Evolutionary conservation across 2,888 invertebrate genomes (phyloP), one percentile per base, ranked within the genome.

Genomic region (Coenonympha glycerion): DNA sequence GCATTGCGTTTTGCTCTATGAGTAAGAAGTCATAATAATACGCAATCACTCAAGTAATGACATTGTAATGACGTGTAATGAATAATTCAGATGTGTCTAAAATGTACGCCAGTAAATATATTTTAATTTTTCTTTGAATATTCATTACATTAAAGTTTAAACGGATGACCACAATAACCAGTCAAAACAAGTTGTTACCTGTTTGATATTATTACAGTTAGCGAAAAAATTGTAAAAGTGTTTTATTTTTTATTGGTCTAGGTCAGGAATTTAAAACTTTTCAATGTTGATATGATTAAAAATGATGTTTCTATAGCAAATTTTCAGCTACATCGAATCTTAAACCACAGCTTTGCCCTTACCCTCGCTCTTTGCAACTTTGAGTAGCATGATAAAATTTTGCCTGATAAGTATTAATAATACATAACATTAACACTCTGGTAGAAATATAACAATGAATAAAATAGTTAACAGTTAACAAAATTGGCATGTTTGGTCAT

Each of bases 1-100:
- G 52, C 42, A 52, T 52, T 37, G 31, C 22, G 26, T 24, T 40
- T 26, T 54, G 47, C 30, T 39, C 37, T 50, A 44, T 41, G n/a
- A n/a, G 40, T 41, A 21, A 46, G 42, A 55, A 53, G 53, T 52
- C 50, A 54, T 57, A 52, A 53, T 47, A 57, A 60, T 58, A 36
- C 59, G 53, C 53, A 58, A 59, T 58, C 53, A 34, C 53, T 61
- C 58, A 52, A 53, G 52, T 47, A 47, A 24, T 37, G 33, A 52
- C 34, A 33, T 21, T 53, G 52, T 47, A 47, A 24, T 37, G 33
- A 52, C 34, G 33, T 21, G 48, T 47, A 16, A 55, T 59, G 57
- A 61, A 59, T 61, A 47, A 53, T 58, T 59, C 53, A 58, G 39
- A 36, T 41, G n/a, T 19, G 13, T 34, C 47, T 40, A 36, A 54